Evolutionary conservation across 2,113 vertebrate genomes (phyloP).

Genomic region (Lichenostomus cassidix): DNA sequence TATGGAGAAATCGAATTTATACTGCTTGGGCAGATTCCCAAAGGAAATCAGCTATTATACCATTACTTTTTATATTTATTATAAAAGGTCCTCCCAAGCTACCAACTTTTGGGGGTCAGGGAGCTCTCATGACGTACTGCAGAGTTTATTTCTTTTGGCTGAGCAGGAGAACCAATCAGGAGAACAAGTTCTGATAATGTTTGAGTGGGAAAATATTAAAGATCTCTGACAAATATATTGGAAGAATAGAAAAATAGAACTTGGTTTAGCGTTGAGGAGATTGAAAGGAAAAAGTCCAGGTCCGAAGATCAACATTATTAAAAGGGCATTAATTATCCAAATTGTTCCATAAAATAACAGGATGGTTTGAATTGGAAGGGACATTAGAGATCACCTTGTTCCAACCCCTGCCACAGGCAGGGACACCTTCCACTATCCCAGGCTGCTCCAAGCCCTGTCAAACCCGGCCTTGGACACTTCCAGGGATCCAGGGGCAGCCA

Average conservation of each 20-base stretch:
- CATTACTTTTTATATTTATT: not conserved
- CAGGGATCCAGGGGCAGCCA: not conserved
- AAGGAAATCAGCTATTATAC: not conserved
- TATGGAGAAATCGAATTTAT: not conserved
- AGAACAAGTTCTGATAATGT: not conserved
- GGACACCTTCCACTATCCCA: not conserved
- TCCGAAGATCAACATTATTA: not conserved
- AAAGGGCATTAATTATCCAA: not conserved
- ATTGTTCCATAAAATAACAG: not conserved
- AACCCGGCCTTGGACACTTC: not conserved
- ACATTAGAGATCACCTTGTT: rapidly evolving
- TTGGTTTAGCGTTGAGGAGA: not conserved
- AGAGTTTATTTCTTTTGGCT: not conserved
- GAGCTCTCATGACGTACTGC: not conserved
- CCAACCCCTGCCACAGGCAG: not conserved
- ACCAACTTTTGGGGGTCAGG: rapidly evolving
- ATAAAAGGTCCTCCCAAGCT: not conserved
- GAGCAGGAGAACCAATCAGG: not conserved
- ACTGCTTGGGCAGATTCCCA: not conserved
- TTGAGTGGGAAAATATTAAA: not conserved
- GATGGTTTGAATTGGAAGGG: not conserved
- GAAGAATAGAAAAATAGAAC: not conserved
- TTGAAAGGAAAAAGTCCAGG: not conserved
- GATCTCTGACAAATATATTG: not conserved
- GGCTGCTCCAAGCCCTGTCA: rapidly evolving